phyloP scores from a whole-genome alignment of 2,888 invertebrate species.

The Smittia aterrima region DNA sequence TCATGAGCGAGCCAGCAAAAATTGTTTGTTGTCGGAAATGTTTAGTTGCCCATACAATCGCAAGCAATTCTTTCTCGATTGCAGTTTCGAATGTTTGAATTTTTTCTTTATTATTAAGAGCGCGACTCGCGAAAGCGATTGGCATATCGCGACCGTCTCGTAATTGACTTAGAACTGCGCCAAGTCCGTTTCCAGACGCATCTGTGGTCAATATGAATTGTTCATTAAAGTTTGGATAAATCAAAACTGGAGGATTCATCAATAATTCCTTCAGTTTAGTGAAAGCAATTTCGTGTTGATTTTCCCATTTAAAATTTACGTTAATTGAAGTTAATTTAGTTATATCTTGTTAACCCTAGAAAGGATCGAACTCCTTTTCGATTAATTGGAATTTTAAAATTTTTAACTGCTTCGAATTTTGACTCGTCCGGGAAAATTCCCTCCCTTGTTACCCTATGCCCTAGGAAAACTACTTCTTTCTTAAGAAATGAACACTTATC shows the following conservation, averaged over 20 bases:
- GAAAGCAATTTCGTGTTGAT: constrained; percentile 41
- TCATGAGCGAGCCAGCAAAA: too few species aligned
- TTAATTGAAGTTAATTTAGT: constrained; percentile 44
- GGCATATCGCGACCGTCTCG: constrained; percentile 43
- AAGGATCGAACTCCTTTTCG: constrained; percentile 46
- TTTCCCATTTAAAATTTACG: constrained; percentile 40
- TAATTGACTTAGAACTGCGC: constrained; percentile 46
- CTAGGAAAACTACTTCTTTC: constrained; percentile 44
- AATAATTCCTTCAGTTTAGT: constrained; percentile 41
- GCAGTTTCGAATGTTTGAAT: constrained; percentile 42
- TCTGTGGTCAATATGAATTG: constrained; percentile 48
- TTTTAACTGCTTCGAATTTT: constrained; percentile 46
- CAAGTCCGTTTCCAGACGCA: constrained; percentile 46
- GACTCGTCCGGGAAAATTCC: constrained; percentile 48
- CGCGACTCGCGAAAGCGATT: constrained; percentile 47
- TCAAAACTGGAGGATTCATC: constrained; percentile 47
- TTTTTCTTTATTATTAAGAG: constrained; percentile 42
- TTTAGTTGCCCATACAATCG: constrained; percentile 49
- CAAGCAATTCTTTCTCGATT: constrained; percentile 49
- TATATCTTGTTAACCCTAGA: constrained; percentile 45
- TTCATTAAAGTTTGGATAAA: constrained; percentile 49
- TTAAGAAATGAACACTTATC: constrained; percentile 45
- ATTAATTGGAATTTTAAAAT: constrained; percentile 45
- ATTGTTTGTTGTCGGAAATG: constrained; percentile 49
- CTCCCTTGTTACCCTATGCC: constrained; percentile 48